Percentiles rank a stretch among this genome's conserved stretches.
These are phyloP conservation scores for Danaus melanippus DNA, from an alignment of 1,140 invertebrate genomes.

Conservation along the genomic window DNA sequence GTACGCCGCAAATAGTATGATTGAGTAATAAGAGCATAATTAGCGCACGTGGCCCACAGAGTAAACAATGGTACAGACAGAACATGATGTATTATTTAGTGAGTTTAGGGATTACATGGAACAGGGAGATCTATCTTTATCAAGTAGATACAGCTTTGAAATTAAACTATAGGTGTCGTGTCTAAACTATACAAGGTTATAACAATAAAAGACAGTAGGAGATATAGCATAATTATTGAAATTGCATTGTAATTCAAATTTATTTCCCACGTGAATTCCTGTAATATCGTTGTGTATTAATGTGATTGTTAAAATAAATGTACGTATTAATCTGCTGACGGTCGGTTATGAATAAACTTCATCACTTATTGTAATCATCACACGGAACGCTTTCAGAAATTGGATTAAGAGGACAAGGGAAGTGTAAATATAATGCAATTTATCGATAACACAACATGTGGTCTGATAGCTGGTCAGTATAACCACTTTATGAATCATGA, in stretches of 20 bases:
- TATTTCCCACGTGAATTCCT: too few relatives aligned
- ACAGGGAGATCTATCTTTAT: too few relatives aligned
- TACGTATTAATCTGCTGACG: slow-evolving; percentile 5
- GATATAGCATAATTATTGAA: too few relatives aligned
- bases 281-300: too few relatives aligned
- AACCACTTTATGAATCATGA: slow-evolving; percentile 9
- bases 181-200: too few relatives aligned
- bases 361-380: slow-evolving; percentile 14
- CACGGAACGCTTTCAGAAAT: slow-evolving; percentile 11
- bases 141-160: too few relatives aligned
- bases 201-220: too few relatives aligned
- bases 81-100: background rate
- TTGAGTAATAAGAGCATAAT: slow-evolving; percentile 55
- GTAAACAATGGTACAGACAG: slow-evolving; percentile 36
- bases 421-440: slow-evolving; percentile 23
- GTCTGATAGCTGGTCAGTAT: slow-evolving; percentile 10
- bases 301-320: too few relatives aligned
- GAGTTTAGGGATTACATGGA: too few relatives aligned
- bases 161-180: too few relatives aligned
- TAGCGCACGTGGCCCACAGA: slow-evolving; percentile 47
- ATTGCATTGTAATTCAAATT: too few relatives aligned
- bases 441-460: slow-evolving; percentile 16
- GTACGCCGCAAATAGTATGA: slow-evolving; percentile 45
- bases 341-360: slow-evolving; percentile 15
- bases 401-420: slow-evolving; percentile 41